phyloP scores from a whole-genome alignment of 2,888 invertebrate genomes.

The Piscicola geometra region DNA sequence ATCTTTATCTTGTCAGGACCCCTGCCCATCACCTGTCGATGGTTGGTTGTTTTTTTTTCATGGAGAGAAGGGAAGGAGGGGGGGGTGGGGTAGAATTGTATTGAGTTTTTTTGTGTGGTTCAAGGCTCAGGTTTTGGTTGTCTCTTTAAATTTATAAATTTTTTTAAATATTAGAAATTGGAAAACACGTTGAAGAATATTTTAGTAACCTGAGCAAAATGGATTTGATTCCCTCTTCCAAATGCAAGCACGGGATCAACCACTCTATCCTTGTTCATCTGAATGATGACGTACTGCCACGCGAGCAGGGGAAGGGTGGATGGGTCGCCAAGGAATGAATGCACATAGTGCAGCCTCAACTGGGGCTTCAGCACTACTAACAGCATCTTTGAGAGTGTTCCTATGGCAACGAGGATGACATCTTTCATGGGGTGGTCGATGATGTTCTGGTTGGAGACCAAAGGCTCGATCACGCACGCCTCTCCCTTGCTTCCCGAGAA shows the following conservation, averaged over 20 bases:
- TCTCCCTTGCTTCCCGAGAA: conserved; percentile 97
- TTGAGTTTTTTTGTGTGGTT: too few species aligned
- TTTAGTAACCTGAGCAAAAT: conserved; percentile 70
- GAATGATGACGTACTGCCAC: conserved; percentile 85
- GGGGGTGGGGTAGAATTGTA: too few species aligned
- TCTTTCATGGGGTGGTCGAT: conserved; percentile 68
- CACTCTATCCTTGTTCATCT: conserved; percentile 60
- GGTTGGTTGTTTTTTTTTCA: neutral
- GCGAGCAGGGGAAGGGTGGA: conserved; percentile 80
- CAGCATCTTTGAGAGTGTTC: conserved; percentile 81
- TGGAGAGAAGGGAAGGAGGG: too few species aligned
- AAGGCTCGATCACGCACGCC: conserved; percentile 71
- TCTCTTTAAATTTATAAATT: neutral
- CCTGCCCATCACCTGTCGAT: conserved; percentile 50
- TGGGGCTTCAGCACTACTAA: conserved; percentile 74
- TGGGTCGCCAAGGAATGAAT: conserved; percentile 56
- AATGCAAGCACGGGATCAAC: conserved; percentile 83
- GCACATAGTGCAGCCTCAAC: conserved; percentile 62
- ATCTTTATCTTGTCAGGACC: conserved; percentile 52
- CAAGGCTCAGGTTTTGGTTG: neutral
- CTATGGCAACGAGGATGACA: conserved; percentile 79
- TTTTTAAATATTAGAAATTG: neutral
- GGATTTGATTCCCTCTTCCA: conserved; percentile 75
- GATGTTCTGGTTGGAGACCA: conserved; percentile 61
- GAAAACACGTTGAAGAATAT: neutral